phyloP scores from a whole-genome alignment of 2,113 vertebrate species.

The Dolichallabes microphthalmus region DNA sequence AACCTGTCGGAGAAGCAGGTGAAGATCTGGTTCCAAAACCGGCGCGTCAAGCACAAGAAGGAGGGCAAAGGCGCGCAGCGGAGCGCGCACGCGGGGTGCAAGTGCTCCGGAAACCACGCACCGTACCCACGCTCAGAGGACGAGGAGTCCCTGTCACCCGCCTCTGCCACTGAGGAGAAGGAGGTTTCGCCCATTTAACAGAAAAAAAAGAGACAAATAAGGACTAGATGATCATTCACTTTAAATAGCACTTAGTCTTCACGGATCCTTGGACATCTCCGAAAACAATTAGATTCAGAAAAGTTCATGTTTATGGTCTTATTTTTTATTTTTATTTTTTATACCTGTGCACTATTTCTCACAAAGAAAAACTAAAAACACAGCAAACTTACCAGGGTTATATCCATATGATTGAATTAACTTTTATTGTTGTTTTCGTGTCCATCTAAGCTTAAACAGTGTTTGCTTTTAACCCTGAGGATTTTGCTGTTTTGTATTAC shows the following conservation, averaged over 20 bases:
- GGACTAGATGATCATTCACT: constrained; percentile 26
- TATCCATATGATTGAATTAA: neutral
- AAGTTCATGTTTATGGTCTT: neutral
- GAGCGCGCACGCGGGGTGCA: constrained; percentile 84
- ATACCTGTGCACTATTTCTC: neutral
- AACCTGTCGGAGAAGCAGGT: constrained; percentile 98
- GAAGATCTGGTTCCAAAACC: constrained; percentile 99
- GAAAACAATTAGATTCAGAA: constrained; percentile 34
- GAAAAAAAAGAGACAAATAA: neutral
- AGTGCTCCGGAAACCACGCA: constrained; percentile 81
- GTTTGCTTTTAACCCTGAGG: neutral
- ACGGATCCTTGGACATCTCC: constrained; percentile 16
- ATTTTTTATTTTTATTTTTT: neutral
- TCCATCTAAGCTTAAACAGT: neutral
- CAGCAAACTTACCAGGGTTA: neutral
- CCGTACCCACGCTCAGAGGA: constrained; percentile 92
- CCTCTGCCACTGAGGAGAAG: constrained; percentile 87
- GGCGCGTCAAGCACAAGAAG: constrained; percentile 98
- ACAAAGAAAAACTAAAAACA: neutral
- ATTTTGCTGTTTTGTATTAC: neutral
- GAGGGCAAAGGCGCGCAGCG: constrained; percentile 90
- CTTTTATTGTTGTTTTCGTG: neutral
- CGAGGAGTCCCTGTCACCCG: constrained; percentile 91
- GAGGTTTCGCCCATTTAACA: constrained; percentile 82
- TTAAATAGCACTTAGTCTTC: constrained; percentile 58